Evolutionary conservation across 2,888 invertebrate genomes (phyloP).

Genomic region (Machimus rusticus): DNA sequence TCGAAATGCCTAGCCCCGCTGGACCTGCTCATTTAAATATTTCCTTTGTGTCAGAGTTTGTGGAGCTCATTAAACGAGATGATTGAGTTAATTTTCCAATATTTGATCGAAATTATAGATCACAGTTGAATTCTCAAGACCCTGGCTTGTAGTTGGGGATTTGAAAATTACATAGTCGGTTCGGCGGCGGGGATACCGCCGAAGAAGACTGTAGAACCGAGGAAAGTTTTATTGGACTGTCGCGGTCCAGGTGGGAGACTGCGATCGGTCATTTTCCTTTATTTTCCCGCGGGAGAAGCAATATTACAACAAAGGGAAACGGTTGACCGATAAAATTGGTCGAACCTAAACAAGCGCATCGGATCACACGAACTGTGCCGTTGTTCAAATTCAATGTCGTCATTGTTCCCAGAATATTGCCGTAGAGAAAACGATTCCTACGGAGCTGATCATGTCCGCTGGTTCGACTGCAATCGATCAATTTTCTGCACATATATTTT

Average conservation of each 20-base stretch:
- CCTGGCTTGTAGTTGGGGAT: background rate
- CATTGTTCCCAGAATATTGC: background rate
- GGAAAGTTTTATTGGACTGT: background rate
- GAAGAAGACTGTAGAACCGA: background rate
- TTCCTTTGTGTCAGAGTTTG: background rate
- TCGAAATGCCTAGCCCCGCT: background rate
- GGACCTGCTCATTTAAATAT: conserved; percentile 21
- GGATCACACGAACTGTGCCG: background rate
- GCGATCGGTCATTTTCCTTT: background rate
- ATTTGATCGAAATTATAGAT: conserved; percentile 35
- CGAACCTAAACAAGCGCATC: background rate
- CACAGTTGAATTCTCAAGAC: background rate
- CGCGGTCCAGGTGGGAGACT: background rate
- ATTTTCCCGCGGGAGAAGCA: background rate
- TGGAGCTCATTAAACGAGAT: conserved; percentile 32
- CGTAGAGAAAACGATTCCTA: background rate
- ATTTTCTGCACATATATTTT: background rate
- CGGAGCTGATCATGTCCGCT: background rate
- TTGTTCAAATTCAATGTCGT: background rate
- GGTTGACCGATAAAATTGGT: conserved; percentile 1
- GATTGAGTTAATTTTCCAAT: conserved; percentile 40
- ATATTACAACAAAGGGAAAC: background rate
- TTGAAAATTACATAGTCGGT: conserved; percentile 12
- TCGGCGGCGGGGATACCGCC: background rate
- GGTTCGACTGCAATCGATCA: background rate